Conservation (phyloP, 2,113 vertebrate species). For the Gasterosteus aculeatus region DNA sequence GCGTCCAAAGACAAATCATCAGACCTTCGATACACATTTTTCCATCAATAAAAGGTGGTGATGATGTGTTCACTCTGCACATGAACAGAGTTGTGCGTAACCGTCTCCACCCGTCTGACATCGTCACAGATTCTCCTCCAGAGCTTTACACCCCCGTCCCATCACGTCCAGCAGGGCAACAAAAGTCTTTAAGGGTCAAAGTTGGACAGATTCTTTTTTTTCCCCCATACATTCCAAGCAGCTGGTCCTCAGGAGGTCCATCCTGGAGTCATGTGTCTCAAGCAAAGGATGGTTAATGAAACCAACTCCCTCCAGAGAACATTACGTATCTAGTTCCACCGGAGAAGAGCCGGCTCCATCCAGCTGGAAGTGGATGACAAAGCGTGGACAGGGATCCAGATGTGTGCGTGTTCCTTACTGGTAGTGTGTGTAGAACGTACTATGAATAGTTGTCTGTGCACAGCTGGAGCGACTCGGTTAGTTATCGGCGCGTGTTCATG, state of each 20-base stretch:
- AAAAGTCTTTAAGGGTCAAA: constrained; percentile 56
- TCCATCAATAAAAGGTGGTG: neutral
- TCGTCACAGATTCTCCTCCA: constrained; percentile 4
- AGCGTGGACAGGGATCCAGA: constrained; percentile 38
- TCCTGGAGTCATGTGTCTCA: constrained; percentile 27
- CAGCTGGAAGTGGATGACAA: constrained; percentile 42
- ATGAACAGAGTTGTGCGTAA: neutral
- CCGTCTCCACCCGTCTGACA: constrained; percentile 24
- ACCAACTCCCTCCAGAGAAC: constrained; percentile 57
- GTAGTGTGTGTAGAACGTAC: constrained; percentile 34
- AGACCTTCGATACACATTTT: neutral
- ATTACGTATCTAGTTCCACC: constrained; percentile 25
- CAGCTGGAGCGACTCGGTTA: constrained; percentile 32
- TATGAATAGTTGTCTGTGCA: neutral
- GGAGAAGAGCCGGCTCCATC: constrained; percentile 23
- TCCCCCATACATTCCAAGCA: constrained; percentile 56
- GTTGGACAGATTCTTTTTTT: constrained; percentile 51
- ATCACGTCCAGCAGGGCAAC: constrained; percentile 18
- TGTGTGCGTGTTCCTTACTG: constrained; percentile 43
- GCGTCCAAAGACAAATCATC: neutral
- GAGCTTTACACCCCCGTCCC: constrained; percentile 30
- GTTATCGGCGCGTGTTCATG: constrained; percentile 29
- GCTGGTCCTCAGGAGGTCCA: constrained; percentile 51
- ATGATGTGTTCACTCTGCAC: neutral
- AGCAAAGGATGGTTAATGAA: constrained; percentile 36